Conservation (phyloP, 2,888 invertebrate species). For the Anoncus sp. region DNA sequence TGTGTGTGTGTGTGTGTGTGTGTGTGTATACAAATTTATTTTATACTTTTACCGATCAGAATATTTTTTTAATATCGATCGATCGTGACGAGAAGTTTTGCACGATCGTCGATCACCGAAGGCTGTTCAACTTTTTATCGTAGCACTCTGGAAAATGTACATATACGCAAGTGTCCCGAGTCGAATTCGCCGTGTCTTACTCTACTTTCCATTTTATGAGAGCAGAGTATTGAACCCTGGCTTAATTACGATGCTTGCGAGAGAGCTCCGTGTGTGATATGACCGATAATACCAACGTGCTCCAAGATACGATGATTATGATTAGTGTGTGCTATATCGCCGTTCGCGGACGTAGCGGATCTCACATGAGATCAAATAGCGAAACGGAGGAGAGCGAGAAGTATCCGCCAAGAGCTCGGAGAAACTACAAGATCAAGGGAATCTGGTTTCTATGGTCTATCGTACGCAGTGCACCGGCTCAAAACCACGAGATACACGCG, state of each 20-base stretch:
- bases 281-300: constrained; percentile 40
- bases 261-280: constrained; percentile 11
- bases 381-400: constrained; percentile 38
- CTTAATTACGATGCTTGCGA: constrained; percentile 55
- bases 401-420: constrained; percentile 53
- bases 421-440: constrained; percentile 77
- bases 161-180: constrained; percentile 6
- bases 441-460: constrained; percentile 73
- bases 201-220: constrained; percentile 55
- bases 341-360: background rate
- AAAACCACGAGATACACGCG: constrained; percentile 40
- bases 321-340: constrained; percentile 34
- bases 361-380: constrained; percentile 11
- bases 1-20: background rate
- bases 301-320: constrained; percentile 44
- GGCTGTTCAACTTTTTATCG: constrained; percentile 39
- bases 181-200: constrained; percentile 13
- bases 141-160: constrained; percentile 8
- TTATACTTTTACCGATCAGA: constrained; percentile 49
- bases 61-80: constrained; percentile 42
- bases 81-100: constrained; percentile 57
- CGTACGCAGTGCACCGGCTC: constrained; percentile 50
- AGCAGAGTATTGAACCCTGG: constrained; percentile 35
- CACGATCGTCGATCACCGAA: constrained; percentile 55
- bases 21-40: constrained; percentile 2